Percentiles rank a stretch among this genome's conserved stretches.
These are phyloP conservation scores for Serripes groenlandicus DNA, from an alignment of 2,888 invertebrate genomes.

Conservation along the genomic window DNA sequence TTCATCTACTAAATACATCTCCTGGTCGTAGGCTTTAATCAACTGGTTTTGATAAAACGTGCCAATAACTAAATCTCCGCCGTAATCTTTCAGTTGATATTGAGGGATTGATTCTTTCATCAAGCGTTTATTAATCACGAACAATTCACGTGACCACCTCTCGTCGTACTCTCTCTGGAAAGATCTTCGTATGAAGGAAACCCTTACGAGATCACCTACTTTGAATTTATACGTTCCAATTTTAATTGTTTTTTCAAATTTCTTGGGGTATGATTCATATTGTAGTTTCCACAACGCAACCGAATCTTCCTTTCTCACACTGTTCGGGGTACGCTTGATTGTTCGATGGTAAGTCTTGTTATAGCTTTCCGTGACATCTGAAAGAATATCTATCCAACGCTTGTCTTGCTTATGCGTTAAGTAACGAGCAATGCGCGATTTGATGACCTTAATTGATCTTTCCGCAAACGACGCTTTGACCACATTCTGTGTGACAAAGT, in stretches of 20 bases:
- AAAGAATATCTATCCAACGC: conserved; percentile 47
- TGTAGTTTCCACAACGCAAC: conserved; percentile 37
- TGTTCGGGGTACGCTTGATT: conserved; percentile 42
- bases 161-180: conserved; percentile 49
- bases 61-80: not conserved
- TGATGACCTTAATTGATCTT: conserved; percentile 54
- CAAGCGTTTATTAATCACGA: conserved; percentile 38
- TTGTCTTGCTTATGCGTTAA: conserved; percentile 43
- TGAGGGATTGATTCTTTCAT: conserved; percentile 33
- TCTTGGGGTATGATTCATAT: not conserved
- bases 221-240: not conserved
- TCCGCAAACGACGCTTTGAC: conserved; percentile 50
- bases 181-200: conserved; percentile 28
- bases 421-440: conserved; percentile 43
- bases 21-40: conserved; percentile 42
- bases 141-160: too few species aligned
- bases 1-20: too few species aligned
- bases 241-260: not conserved
- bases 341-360: conserved; percentile 51
- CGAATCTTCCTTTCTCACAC: conserved; percentile 38
- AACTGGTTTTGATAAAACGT: conserved; percentile 44
- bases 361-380: conserved; percentile 41
- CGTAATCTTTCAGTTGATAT: conserved; percentile 45
- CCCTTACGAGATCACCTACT: conserved; percentile 51
- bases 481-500: conserved; percentile 49